Evolutionary conservation across 2,797 vertebrate species (phyloP), one percentile per base, ranked within the genome.

Genomic region (Pitangus sulphuratus): DNA sequence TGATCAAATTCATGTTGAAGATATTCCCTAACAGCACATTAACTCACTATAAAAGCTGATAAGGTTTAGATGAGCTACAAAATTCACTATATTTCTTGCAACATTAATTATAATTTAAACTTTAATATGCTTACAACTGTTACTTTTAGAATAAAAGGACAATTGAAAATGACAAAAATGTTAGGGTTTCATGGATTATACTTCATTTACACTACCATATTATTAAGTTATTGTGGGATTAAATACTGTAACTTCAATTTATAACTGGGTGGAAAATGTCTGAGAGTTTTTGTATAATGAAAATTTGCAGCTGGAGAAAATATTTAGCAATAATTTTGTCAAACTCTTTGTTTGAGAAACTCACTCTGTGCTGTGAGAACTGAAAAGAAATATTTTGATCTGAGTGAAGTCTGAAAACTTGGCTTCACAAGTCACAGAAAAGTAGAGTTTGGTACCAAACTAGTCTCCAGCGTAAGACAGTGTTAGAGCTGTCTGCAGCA

Each of bases 31-130:
- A 61, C 25, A 89, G n/a, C 22, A 54, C 39, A 48, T 92, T 84
- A 89, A 89, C 25, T 93, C 68, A 28, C 31, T 71, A 85, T 89
- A 94, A 74, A 42, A 83, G 78, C 61, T 66, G 84, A 50, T 93
- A 89, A 86, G 40, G 31, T 87, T 92, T 82, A 78, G 77, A 91
- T 85, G 66, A 70, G 54, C 51, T 77, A 44, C 68, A 62, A 56
- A 82, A 83, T 37, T 77, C 64, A 54, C 33, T 77, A 0, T 69
- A 90, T 82, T 90, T 93, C 81, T 93, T 92, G 84, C 71, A 94
- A 90, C 71, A 80, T 84, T 92, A 83, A 80, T 93, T 92, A 60
- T 62, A 68, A 82, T 89, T 93, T 82, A 74, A 79, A 82, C n/a
- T 80, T 82, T 83, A 70, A 72, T 70, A 81, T 54, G 22, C 33